These are phyloP conservation scores for Hymenopus coronatus DNA, from an alignment of 2,888 invertebrate species.

Conservation along the genomic window DNA sequence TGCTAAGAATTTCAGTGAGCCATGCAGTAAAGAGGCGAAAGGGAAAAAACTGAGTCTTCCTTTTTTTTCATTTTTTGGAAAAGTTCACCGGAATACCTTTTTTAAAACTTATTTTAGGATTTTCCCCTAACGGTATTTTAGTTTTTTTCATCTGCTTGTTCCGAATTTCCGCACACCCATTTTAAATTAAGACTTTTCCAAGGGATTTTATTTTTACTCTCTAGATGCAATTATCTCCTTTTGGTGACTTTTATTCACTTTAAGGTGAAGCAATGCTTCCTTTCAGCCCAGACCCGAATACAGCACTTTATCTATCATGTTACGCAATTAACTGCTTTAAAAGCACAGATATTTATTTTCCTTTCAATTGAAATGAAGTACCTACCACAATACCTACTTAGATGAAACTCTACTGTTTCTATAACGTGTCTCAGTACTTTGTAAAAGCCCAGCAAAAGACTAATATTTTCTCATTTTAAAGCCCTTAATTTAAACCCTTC, in stretches of 20 bases:
- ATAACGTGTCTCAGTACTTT: too few species aligned
- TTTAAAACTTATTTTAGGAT: conserved; percentile 27
- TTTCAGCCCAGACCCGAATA: neutral
- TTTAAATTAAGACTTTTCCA: conserved; percentile 28
- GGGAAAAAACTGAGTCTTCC: neutral
- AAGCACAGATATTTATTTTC: neutral
- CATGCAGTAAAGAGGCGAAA: neutral
- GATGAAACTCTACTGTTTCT: too few species aligned
- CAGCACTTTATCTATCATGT: neutral
- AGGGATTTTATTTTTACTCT: conserved; percentile 16
- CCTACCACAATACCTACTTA: too few species aligned
- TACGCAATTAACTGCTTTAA: neutral
- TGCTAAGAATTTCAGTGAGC: conserved; percentile 25
- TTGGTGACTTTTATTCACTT: neutral
- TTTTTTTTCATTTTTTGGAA: neutral
- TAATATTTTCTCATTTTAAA: too few species aligned
- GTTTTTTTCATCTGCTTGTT: conserved; percentile 1
- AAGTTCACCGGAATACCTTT: conserved; percentile 29
- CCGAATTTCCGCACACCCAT: conserved; percentile 23
- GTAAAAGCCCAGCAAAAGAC: too few species aligned
- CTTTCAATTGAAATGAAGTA: neutral
- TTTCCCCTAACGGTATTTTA: conserved; percentile 9
- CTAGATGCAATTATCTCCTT: conserved; percentile 1
- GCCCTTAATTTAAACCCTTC: too few species aligned
- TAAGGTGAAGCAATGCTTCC: neutral